Evolutionary conservation across 2,797 vertebrate genomes (phyloP).

Genomic region (Hydrolagus colliei): DNA sequence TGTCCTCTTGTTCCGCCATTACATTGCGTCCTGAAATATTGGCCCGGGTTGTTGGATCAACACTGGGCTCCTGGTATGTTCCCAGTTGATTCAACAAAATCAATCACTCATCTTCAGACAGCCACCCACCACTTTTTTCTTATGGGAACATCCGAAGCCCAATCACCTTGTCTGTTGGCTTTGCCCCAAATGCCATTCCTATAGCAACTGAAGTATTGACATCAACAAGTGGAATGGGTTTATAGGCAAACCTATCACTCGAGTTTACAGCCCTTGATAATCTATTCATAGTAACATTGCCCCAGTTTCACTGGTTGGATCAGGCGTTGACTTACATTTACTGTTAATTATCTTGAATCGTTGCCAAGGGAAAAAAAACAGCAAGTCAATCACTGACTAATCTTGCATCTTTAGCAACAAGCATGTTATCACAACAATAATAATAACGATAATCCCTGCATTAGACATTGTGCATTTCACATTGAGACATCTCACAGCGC

Average conservation of each 20-base stretch:
- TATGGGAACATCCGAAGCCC: background rate
- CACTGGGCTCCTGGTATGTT: too few relatives aligned
- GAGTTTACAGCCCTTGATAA: conserved; percentile 8
- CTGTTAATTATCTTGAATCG: background rate
- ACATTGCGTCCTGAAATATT: too few relatives aligned
- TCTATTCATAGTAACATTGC: background rate
- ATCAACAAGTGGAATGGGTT: background rate
- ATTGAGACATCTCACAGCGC: too few relatives aligned
- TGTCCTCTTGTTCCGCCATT: too few relatives aligned
- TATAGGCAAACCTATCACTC: background rate
- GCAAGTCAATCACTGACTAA: background rate
- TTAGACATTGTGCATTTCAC: too few relatives aligned
- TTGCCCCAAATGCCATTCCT: background rate
- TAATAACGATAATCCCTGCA: too few relatives aligned
- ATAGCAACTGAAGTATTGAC: conserved; percentile 12
- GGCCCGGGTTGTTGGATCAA: too few relatives aligned
- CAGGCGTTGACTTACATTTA: background rate
- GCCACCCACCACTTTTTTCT: background rate
- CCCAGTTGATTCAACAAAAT: too few relatives aligned
- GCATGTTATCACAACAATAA: background rate
- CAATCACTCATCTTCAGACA: background rate
- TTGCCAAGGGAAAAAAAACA: background rate
- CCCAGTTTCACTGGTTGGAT: background rate
- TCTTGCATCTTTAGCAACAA: background rate
- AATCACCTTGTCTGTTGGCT: background rate